These are phyloP conservation scores for Glaucopsyche alexis DNA, from an alignment of 2,888 invertebrate species.

Conservation along the genomic window DNA sequence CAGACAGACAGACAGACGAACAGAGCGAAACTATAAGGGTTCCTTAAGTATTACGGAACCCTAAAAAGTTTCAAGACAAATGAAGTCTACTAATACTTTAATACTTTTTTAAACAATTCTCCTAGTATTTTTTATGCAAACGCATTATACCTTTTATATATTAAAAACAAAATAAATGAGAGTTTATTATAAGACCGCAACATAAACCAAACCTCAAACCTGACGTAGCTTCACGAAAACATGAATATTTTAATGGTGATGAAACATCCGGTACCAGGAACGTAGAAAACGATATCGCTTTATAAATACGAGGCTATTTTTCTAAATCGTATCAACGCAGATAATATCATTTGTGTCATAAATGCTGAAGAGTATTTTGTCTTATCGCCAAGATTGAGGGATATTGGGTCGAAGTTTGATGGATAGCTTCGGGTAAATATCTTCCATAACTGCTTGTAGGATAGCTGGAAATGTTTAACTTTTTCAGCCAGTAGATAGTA, in stretches of 20 bases:
- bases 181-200: background rate
- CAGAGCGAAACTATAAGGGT: too few relatives aligned
- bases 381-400: conserved; percentile 32
- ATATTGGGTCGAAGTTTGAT: conserved; percentile 31
- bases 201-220: background rate
- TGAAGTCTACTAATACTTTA: too few relatives aligned
- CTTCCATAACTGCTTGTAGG: background rate
- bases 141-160: background rate
- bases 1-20: too few relatives aligned
- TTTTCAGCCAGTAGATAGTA: conserved; percentile 7
- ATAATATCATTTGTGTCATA: conserved; percentile 30
- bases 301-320: conserved; percentile 26
- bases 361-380: conserved; percentile 31
- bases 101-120: too few relatives aligned
- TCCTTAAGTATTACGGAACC: too few relatives aligned
- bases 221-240: background rate
- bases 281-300: conserved; percentile 12
- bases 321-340: conserved; percentile 27
- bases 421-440: conserved; percentile 28
- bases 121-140: too few relatives aligned
- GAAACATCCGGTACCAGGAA: background rate
- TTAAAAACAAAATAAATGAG: background rate
- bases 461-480: conserved; percentile 17
- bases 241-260: conserved; percentile 22
- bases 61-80: too few relatives aligned